Conservation (phyloP, 2,888 invertebrate genomes). For the Cephonodes hylas region DNA sequence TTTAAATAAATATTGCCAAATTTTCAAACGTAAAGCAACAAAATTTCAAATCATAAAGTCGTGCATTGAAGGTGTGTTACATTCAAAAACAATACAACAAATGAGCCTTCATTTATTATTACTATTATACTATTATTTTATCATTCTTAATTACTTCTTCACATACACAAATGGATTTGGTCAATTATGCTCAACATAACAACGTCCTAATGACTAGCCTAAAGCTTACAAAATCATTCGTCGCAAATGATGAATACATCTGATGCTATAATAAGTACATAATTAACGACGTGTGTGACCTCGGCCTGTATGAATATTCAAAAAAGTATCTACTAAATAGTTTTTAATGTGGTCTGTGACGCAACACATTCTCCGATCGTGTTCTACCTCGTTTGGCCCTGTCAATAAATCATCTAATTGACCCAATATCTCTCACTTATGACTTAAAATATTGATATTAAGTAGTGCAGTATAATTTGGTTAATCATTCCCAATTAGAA, state of each 20-base stretch:
- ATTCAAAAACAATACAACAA: no score
- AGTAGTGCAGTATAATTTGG: not conserved
- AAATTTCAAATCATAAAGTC: no score
- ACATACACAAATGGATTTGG: not conserved
- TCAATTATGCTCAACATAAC: not conserved
- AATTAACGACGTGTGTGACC: not conserved
- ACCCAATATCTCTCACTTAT: not conserved
- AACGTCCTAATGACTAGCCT: not conserved
- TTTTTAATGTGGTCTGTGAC: constrained; percentile 9
- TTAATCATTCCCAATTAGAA: not conserved
- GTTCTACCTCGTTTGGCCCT: not conserved
- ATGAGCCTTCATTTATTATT: no score
- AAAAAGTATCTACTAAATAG: constrained; percentile 1
- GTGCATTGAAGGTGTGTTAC: no score
- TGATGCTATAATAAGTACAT: not conserved
- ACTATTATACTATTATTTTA: not conserved
- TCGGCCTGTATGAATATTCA: not conserved
- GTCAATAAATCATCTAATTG: not conserved
- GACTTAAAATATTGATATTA: not conserved
- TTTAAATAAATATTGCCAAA: no score
- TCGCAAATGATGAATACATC: not conserved
- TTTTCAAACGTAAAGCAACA: no score
- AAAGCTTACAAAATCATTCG: constrained; percentile 1
- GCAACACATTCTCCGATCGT: constrained; percentile 7
- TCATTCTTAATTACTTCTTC: not conserved